phyloP scores from a whole-genome alignment of 2,888 invertebrate species.

The Philhelius pedissequus region DNA sequence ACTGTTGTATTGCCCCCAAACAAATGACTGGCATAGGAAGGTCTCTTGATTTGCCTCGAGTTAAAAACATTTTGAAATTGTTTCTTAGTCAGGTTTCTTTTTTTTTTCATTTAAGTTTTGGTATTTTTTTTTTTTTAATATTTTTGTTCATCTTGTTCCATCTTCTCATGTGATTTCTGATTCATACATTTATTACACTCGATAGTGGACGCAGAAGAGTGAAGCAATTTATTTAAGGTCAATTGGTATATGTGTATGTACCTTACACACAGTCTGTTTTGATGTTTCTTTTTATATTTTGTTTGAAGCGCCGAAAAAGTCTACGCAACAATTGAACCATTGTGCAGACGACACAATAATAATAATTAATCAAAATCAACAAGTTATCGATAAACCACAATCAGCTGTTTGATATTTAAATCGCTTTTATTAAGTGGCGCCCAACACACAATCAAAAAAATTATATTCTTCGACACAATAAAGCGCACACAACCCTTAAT shows the following conservation, averaged over 20 bases:
- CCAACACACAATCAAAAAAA: constrained; percentile 23
- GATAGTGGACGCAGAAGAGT: constrained; percentile 22
- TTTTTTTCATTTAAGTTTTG: not conserved
- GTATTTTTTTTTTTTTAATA: not conserved
- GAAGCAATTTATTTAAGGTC: constrained; percentile 53
- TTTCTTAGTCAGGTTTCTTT: constrained; percentile 29
- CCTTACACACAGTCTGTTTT: not conserved
- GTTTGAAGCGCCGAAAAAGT: not conserved
- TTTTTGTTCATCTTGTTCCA: not conserved
- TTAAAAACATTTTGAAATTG: constrained; percentile 49
- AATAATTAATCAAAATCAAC: constrained; percentile 55
- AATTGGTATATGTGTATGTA: constrained; percentile 5
- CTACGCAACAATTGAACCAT: not conserved
- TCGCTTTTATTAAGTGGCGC: constrained; percentile 25
- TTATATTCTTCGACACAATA: constrained; percentile 10
- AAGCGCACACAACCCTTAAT: constrained; percentile 32
- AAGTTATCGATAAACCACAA: constrained; percentile 50
- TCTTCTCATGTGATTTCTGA: constrained; percentile 48
- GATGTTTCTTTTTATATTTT: not conserved
- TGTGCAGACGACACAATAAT: not conserved
- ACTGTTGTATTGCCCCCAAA: constrained; percentile 36
- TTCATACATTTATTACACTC: constrained; percentile 42
- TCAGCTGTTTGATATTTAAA: constrained; percentile 48
- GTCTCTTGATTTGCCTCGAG: constrained; percentile 58
- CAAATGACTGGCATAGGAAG: constrained; percentile 63